Conservation (phyloP, 2,888 invertebrate genomes). For the Crepidodera aurea region DNA sequence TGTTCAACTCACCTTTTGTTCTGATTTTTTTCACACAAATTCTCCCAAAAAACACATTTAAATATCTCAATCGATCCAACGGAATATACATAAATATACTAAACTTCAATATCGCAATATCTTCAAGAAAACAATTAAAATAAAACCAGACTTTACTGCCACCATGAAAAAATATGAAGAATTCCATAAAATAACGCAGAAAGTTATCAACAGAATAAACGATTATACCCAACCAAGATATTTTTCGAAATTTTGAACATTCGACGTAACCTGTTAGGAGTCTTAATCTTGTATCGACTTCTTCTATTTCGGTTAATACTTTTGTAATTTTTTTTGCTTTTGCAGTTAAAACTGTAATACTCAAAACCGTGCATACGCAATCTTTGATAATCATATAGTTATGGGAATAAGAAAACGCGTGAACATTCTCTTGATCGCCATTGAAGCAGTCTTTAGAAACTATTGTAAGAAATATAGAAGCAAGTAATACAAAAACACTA, state of each 20-base stretch:
- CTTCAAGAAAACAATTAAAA: too few relatives aligned
- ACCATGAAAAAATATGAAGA: too few relatives aligned
- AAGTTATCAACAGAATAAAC: not conserved
- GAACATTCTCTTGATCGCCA: not conserved
- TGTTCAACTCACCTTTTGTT: too few relatives aligned
- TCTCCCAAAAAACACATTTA: too few relatives aligned
- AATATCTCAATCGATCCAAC: too few relatives aligned
- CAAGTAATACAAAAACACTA: not conserved
- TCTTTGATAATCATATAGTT: not conserved
- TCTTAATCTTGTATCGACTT: not conserved
- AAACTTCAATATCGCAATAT: too few relatives aligned
- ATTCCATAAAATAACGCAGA: not conserved
- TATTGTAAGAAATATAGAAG: not conserved
- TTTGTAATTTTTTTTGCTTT: not conserved
- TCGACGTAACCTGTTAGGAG: not conserved
- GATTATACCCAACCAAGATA: not conserved
- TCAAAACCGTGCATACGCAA: not conserved
- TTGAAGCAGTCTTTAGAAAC: not conserved
- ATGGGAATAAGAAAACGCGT: not conserved
- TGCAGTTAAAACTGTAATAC: not conserved
- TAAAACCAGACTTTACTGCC: too few relatives aligned
- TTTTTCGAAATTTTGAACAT: not conserved
- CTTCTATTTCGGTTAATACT: not conserved
- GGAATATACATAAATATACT: too few relatives aligned
- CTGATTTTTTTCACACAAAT: too few relatives aligned